These are phyloP conservation scores for Opisthocomus hoazin DNA, from an alignment of 2,113 vertebrate genomes.

Conservation along the genomic window DNA sequence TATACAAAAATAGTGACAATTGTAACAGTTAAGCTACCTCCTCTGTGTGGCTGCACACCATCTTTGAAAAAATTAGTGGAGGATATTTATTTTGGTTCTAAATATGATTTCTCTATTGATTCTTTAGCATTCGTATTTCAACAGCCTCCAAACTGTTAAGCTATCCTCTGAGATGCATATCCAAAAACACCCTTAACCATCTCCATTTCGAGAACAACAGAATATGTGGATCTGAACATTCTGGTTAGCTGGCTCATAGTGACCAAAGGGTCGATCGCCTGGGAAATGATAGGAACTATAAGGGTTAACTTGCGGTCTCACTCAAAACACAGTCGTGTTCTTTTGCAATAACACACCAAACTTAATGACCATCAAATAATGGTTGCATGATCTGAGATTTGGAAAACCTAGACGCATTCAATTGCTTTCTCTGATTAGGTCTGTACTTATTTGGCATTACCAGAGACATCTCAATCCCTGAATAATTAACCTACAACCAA, in stretches of 20 bases:
- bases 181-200: background rate
- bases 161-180: background rate
- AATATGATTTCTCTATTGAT: background rate
- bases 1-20: background rate
- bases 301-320: background rate
- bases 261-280: background rate
- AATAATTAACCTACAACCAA: constrained; percentile 77
- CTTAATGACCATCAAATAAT: constrained; percentile 10
- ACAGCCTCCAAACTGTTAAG: background rate
- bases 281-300: background rate
- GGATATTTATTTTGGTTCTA: background rate
- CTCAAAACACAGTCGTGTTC: background rate
- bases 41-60: background rate
- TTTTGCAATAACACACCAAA: background rate
- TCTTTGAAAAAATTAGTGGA: background rate
- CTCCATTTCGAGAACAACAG: background rate
- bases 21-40: background rate
- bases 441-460: constrained; percentile 64
- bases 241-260: background rate
- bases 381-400: background rate
- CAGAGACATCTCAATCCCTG: constrained; percentile 69
- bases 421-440: constrained; percentile 45
- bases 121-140: background rate
- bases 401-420: constrained; percentile 35
- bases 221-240: background rate